Base-by-base conservation (phyloP, 2,113 vertebrate genomes). In the Crotalus horridus region DNA sequence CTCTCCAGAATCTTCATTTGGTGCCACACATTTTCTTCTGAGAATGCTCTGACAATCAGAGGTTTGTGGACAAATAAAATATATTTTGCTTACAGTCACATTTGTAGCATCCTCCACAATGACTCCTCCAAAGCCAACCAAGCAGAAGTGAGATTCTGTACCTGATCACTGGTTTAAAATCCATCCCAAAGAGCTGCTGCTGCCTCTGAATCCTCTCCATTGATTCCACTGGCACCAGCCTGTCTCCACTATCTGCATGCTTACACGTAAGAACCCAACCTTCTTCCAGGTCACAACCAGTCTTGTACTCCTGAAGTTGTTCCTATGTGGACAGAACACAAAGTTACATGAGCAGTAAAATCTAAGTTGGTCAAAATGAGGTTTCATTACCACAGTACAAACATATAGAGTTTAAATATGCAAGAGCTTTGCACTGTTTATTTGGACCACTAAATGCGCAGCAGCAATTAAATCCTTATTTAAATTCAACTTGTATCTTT, bases 191-290 rank as follows among this genome's bases (percentile, higher is more conserved):
- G 64, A 99, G 98, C 97, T 99, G 99, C 95, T 99, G 99, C 94
- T 99, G 99, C 91, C 98, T 97, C 96, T 97, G 97, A 94, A 98
- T 96, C 13, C 98, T 98, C 93, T 99, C 98, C 0, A 98, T 97
- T 0, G 99, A 99, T 96, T 99, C 99, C 23, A 99, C 98, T 0
- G 98, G 98, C 59, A 99, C 99, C 58, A 99, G 98, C 81, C 98
- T 97, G 96, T 99, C 99, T 3, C 99, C 99, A 55, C 99, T 98
- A 87, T 99, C 99, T 0, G 98, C 98, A 91, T 99, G 98, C 90
- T 99, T 98, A 95, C 99, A 99, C 64, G 99, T 98, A 90, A 99
- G 97, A 91, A 99, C 97, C 99, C 99, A 99, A 59, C 98, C 99
- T 96, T 99, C 99, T 20, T 98, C 98, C 91, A 99, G 93, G 9